Evolutionary conservation across 2,797 vertebrate genomes (phyloP), one percentile per base, ranked within the genome.

Genomic region (Propithecus deckenii): DNA sequence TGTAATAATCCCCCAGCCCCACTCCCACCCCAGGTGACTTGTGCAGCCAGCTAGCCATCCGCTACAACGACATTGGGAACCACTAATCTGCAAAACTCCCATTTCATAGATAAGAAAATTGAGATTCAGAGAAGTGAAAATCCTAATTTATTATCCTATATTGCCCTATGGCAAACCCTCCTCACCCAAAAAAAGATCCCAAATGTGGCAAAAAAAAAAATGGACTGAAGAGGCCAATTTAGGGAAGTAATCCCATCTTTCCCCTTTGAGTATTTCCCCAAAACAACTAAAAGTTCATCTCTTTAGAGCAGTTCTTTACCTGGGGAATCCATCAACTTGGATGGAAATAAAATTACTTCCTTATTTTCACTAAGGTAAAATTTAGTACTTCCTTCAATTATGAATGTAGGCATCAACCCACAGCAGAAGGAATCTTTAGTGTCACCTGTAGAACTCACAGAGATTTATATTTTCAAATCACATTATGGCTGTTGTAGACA

Each of bases 301-400:
- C 30, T 91, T 41, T n/a, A 92, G 38, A 80, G 30, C 8, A 79
- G 30, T 55, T 87, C 89, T 92, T 91, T 72, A 80, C 41, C 65
- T 41, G 46, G 10, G 14, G n/a, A 86, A 46, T 75, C 14, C 25
- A 48, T 65, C 74, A 72, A 79, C 41, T 79, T 89, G 63, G 25
- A 89, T 89, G 7, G 69, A 96, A 95, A 91, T 75, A 93, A 96
- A 96, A 96, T 84, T 41, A 67, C 41, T 81, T 89, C 32, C 63
- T 90, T 87, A 48, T 86, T 96, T 83, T 96, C 81, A 94, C 46
- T 75, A 90, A 91, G 17, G 67, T 52, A 23, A 85, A 88, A 72
- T 52, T 75, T 48, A 91, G 46, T 25, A 55, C 41, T 79, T 92
- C 11, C 55, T 90, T 94, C 63, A 35, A 59, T 81, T 87, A 72